Evolutionary conservation across 1,140 invertebrate species (phyloP), one percentile per base, ranked within the genome.

Genomic region (Bombus sylvicola): DNA sequence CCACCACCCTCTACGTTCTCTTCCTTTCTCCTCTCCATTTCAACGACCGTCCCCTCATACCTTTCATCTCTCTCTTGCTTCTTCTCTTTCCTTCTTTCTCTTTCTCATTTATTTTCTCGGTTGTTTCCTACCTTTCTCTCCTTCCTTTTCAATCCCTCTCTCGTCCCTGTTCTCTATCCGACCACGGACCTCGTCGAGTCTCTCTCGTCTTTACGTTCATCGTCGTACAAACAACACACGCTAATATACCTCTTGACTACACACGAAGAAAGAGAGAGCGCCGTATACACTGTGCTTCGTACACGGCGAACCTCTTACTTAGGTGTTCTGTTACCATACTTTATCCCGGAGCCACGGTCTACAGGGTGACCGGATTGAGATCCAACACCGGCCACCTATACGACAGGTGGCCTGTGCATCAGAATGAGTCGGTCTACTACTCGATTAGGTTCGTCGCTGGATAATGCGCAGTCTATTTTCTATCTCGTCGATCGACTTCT

Each of bases 311-410:
- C 87, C 89, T 92, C 89, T 91, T 92, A 91, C 88, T 91, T 86
- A 86, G 88, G 88, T 89, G 90, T 92, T 92, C 91, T 88, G 89
- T 93, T 93, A 92, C 88, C 87, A 83, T 91, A 86, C 87, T 83
- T 91, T 89, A 92, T 90, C 86, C 89, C 82, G 64, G 79, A 87
- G 79, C 62, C 66, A 83, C 64, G 77, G 77, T 92, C 85, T 87
- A 89, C 85, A 76, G 85, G 87, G 79, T 91, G 91, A 87, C 90
- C 89, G 82, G 89, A 92, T 92, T 91, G 88, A 89, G 90, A 91
- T 62, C 59, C 73, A 79, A 88, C 81, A 86, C 75, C 83, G 34
- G 31, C 57, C 68, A 64, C 25, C 85, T 69, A 79, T 34, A 79
- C 81, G 86, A 89, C 88, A 89, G 88, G 88, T 89, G 88, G 88